Evolutionary conservation across 2,888 invertebrate species (phyloP), one percentile per base, ranked within the genome.

Genomic region (Ophion costatus): DNA sequence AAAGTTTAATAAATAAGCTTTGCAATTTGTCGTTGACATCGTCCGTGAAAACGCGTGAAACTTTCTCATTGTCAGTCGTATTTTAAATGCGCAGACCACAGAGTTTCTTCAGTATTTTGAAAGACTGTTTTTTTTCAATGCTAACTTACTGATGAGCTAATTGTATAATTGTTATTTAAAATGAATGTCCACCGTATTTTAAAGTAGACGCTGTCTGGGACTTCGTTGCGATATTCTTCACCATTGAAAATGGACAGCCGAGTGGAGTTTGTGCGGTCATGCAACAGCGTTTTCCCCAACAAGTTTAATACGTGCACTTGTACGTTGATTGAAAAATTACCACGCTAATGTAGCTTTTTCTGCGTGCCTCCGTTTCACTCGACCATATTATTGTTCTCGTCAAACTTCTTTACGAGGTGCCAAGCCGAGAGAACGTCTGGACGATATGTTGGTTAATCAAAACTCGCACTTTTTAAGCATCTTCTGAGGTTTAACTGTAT

Each of bases 261-360:
- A 51, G n/a, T 33, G 42, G 17, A 56, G 20, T 6, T 57, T 24
- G 80, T 9, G 20, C 42, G 33, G 42, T 22, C 56, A 11, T 66
- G n/a, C 61, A 63, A 73, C 24, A 45, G 17, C 11, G 33, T 66
- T 64, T 64, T 51, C 56, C 64, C 11, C 64, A 33, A n/a, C 20
- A 20, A 42, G 17, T 17, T 51, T 51, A 56, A 56, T 56, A 75
- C 17, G 45, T 64, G 24, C 75, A 20, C 51, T n/a, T 45, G 63
- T n/a, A 29, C 56, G 20, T 66, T 76, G 64, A 76, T 76, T 64
- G 64, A 76, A 64, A 51, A 64, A 75, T 75, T 64, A 64, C 33
- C 14, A 56, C 56, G 33, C n/a, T 3, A 33, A 56, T 20, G 22
- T 24, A 66, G 51, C 64, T 74, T 63, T 45, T 74, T 63, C 45